Base-by-base conservation (phyloP, 2,888 invertebrate species). In the Agonopterix alstromeriana region DNA sequence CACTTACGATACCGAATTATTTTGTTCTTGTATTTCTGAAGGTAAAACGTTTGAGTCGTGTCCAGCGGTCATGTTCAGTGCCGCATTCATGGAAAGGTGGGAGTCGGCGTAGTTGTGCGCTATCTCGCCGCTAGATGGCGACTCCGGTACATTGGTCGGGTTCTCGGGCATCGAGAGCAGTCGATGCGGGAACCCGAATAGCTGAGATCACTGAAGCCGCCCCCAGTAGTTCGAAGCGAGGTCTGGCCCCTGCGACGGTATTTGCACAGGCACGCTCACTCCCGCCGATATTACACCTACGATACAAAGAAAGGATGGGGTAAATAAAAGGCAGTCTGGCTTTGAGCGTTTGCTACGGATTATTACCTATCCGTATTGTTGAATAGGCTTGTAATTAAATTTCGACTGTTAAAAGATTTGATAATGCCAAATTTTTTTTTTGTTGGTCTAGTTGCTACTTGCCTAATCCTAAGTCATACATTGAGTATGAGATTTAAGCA, bases 221-320 rank as follows among this genome's bases (percentile, higher is more conserved):
- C 96, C 95, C 97, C 97, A 97, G 85, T 97, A 97, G 90, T 95
- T 96, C 45, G 91, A 89, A 61, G 94, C 90, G 77, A 94, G 90
- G 81, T 95, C 95, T 56, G 94, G 92, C 65, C 92, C 92, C 81
- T 95, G 95, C 65, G 95, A 96, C 47, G 96, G 96, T 72, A 97
- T 96, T 90, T 97, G 97, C 55, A 97, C 95, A 45, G 97, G 97
- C 48, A 97, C 97, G 53, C 96, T 96, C 47, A 97, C 96, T 27
- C 97, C 97, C 53, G 97, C 96, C 52, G 97, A 96, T 90, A 97
- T 96, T 67, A 97, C 95, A 77, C 97, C 97, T 97, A 90, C 43
- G 90, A 86, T 46, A 54, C 51, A 51, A 57, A 48, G 53, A 51
- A 49, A 38, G 9, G 17, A 47, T 10, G 11, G 35, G 50, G 47